Base-by-base conservation (phyloP, 2,888 invertebrate genomes). In the Odontocolon sp. region DNA sequence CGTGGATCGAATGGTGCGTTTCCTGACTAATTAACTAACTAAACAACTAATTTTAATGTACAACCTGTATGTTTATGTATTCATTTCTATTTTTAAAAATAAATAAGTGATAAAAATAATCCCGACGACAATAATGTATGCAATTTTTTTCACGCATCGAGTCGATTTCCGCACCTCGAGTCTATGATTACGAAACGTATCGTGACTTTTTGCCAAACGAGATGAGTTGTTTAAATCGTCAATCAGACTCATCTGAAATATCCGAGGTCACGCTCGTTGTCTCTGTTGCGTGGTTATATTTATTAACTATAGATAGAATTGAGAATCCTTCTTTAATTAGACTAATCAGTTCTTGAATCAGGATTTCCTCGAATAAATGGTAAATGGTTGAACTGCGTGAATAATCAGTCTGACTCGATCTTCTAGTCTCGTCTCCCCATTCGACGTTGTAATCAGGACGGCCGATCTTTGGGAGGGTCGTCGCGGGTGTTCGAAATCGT, bases 401-500 rank as follows among this genome's bases (percentile, higher is more conserved):
- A 57, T 47, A 75, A 69, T 69, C 64, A 57, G 75, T 64, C 45
- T 52, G 63, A 50, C 57, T 56, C 57, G 57, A 75, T 75, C 75
- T 75, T 59, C 69, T 52, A 64, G 42, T 64, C 75, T 21, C 57
- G 26, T 26, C 31, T 42, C 33, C 38, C 38, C 42, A 33, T 47
- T 69, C 38, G 33, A 47, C 54, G 68, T 38, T 45, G 31, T 64
- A 75, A 75, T 75, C 75, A 50, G 33, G 42, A 57, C 63, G 57
- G 31, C 47, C 75, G 69, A 69, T 69, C 69, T 69, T 52, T 4
- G 16, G 38, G 31, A 26, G 66, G 54, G 23, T 59, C 72, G 26
- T 61, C 54, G 52, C 54, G 42, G 42, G 26, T 26, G 38, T 18
- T 38, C 6, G 26, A 50, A 50, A 50, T 50, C 50, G 26, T 50